Base-by-base conservation (phyloP, 2,797 vertebrate species). In the Haliaeetus vocifer region DNA sequence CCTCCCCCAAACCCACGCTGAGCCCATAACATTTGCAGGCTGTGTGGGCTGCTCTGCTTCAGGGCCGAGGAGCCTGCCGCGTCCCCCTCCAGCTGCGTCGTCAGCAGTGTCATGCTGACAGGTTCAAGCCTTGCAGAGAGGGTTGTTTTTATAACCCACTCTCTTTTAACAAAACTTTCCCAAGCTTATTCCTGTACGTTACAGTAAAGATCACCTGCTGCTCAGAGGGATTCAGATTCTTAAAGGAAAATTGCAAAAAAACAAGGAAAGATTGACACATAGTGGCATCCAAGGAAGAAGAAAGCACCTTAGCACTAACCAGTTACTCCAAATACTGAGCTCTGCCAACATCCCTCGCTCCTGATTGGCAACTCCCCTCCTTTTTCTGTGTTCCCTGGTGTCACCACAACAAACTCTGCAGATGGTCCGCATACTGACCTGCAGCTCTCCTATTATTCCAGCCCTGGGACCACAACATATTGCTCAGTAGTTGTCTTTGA, bases 121-220 rank as follows among this genome's bases (percentile, higher is more conserved):
- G 88, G 89, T 90, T 95, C 90, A 86, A 96, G 80, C 70, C 66
- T 0, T 88, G 93, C 93, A 75, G 90, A 94, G 81, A 94, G 11
- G 8, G 37, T 80, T 97, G 94, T 97, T 97, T 96, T 95, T 76
- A 88, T 92, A 97, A 95, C 88, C 66, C 15, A 4, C 59, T 87
- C 62, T 90, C 92, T 88, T 97, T 92, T 90, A 93, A 96, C 65
- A 91, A 91, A 97, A 95, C 84, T 93, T 97, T 96, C 95, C 87
- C 94, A 96, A 96, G 93, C 89, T 91, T 89, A 87, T 90, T 93
- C 45, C 53, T 92, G 84, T 82, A 45, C 5, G 4, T 55, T 94
- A 80, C 5, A 76, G 59, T 76, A n/a, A 88, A 52, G 89, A 88
- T 91, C 91, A 91, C 94, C 93, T 94, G 70, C 86, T 94, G 90